These are phyloP conservation scores for Pseudochirops cupreus DNA, from an alignment of 2,797 vertebrate genomes.

Conservation along the genomic window DNA sequence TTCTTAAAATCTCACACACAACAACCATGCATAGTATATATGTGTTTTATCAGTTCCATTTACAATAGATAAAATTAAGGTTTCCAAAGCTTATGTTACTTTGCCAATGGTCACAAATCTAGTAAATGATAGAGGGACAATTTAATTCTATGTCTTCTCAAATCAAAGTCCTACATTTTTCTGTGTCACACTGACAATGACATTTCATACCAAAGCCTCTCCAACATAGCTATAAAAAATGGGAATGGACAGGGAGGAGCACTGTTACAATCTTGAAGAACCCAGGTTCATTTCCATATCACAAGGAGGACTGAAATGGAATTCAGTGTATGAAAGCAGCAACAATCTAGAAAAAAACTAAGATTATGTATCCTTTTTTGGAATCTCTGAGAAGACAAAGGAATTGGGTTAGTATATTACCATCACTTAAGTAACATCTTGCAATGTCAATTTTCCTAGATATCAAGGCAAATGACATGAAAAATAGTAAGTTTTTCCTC, in stretches of 20 bases:
- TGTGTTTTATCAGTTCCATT: background rate
- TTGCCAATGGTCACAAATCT: background rate
- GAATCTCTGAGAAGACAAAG: constrained; percentile 3
- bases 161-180: background rate
- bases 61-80: background rate
- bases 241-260: background rate
- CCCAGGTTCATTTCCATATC: background rate
- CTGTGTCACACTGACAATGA: background rate
- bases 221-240: background rate
- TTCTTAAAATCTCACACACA: constrained; percentile 9
- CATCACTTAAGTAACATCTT: constrained; percentile 19
- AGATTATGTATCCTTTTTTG: background rate
- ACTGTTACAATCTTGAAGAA: background rate
- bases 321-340: background rate
- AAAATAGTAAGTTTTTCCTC: background rate
- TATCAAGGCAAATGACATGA: background rate
- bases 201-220: background rate
- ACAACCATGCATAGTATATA: background rate
- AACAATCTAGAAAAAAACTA: background rate
- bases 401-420: background rate
- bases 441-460: constrained; percentile 27
- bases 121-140: background rate
- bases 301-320: background rate
- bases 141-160: background rate
- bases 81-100: background rate